phyloP scores from a whole-genome alignment of 2,888 invertebrate genomes.

The Ypsolopha scabrella region DNA sequence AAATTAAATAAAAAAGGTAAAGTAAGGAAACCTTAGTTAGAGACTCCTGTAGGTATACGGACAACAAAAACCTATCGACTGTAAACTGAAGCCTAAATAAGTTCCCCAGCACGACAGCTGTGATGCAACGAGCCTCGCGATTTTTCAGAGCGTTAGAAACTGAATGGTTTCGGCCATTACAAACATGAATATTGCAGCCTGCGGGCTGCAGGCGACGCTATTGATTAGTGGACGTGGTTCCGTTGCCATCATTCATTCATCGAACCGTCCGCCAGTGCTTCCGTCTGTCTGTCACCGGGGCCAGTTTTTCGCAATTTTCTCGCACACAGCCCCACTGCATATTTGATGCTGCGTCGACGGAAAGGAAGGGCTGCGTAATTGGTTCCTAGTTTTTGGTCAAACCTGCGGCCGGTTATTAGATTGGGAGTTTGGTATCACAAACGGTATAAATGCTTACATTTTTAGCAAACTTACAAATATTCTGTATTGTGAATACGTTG shows the following conservation, averaged over 20 bases:
- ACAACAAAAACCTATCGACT: neutral
- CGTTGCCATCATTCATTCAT: conserved; percentile 53
- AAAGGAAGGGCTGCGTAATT: conserved; percentile 50
- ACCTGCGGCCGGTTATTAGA: conserved; percentile 6
- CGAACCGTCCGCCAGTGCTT: conserved; percentile 22
- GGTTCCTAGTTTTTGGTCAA: conserved; percentile 32
- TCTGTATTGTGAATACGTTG: too few relatives aligned
- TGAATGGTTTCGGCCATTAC: conserved; percentile 33
- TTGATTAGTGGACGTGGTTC: conserved; percentile 29
- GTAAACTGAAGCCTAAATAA: too few relatives aligned
- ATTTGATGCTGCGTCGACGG: conserved; percentile 40
- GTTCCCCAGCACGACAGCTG: neutral
- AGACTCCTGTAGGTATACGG: neutral
- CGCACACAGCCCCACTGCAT: conserved; percentile 36
- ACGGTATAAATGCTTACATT: too few relatives aligned
- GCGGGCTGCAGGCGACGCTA: conserved; percentile 21
- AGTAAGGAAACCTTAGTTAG: too few relatives aligned
- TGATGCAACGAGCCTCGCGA: neutral
- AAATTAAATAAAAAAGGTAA: too few relatives aligned
- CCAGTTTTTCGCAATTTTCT: conserved; percentile 27
- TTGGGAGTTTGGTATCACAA: too few relatives aligned
- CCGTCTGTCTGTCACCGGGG: conserved; percentile 25
- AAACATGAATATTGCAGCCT: conserved; percentile 33
- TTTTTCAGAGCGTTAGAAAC: conserved; percentile 10
- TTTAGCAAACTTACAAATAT: too few relatives aligned